These are phyloP conservation scores for Tokudaia muenninki DNA, from an alignment of 2,797 vertebrate species.

Conservation along the genomic window DNA sequence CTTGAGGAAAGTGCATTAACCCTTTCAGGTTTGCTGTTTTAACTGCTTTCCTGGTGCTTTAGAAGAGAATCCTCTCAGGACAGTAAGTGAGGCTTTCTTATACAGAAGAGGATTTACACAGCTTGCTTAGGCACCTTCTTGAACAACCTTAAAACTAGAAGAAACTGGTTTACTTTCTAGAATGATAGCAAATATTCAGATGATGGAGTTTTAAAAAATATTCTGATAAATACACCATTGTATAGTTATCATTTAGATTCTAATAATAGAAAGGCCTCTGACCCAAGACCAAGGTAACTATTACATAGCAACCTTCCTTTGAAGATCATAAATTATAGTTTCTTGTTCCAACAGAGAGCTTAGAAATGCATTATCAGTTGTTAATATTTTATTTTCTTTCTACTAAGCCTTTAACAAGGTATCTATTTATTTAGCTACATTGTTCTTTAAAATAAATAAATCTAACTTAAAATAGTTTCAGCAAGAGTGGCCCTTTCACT, in stretches of 20 bases:
- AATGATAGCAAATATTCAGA: slow-evolving; percentile 49
- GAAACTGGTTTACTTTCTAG: not conserved
- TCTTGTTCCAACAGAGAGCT: not conserved
- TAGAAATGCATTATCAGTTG: not conserved
- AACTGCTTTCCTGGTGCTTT: slow-evolving; percentile 22
- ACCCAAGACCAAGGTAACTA: not conserved
- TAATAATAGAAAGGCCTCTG: not conserved
- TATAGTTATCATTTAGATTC: not conserved
- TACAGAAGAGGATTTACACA: not conserved
- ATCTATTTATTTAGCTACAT: not conserved
- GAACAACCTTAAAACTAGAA: slow-evolving; percentile 15
- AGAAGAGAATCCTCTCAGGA: slow-evolving; percentile 56
- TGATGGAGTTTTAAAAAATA: not conserved
- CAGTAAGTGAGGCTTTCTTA: slow-evolving; percentile 42
- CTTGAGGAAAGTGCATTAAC: slow-evolving; percentile 79
- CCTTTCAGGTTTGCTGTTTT: slow-evolving; percentile 66
- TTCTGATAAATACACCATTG: slow-evolving; percentile 10
- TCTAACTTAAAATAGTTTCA: not conserved
- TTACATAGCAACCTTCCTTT: slow-evolving; percentile 47
- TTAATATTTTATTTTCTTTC: slow-evolving; percentile 1
- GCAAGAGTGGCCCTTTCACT: not conserved
- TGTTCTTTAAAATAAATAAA: slow-evolving; percentile 29
- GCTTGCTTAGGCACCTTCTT: not conserved
- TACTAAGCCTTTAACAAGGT: not conserved
- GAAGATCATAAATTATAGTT: not conserved